Conservation (phyloP, 2,888 invertebrate genomes). For the Ariolimax columbianus region DNA sequence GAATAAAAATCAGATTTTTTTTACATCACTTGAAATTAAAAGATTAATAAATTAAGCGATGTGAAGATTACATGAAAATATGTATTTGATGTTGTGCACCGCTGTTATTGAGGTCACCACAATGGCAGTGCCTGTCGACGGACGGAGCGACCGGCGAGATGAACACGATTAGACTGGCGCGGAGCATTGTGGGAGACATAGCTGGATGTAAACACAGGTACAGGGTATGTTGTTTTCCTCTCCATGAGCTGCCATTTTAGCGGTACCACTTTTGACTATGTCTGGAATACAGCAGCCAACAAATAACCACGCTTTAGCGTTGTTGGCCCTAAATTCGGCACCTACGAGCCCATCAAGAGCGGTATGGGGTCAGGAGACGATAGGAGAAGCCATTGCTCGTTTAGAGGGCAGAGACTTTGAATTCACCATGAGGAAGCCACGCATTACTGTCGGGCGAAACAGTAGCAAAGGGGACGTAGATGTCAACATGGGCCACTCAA, state of each 20-base stretch:
- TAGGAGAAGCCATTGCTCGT: slow-evolving; percentile 84
- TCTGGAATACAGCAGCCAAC: slow-evolving; percentile 72
- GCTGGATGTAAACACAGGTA: slow-evolving; percentile 73
- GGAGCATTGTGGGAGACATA: slow-evolving; percentile 71
- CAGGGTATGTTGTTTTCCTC: slow-evolving; percentile 66
- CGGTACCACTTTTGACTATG: slow-evolving; percentile 67
- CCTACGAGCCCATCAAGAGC: slow-evolving; percentile 87
- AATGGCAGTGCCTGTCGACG: neutral
- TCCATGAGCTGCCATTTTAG: slow-evolving; percentile 72
- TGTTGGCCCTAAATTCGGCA: slow-evolving; percentile 91
- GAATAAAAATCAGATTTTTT: no score
- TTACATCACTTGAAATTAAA: neutral
- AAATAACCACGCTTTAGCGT: slow-evolving; percentile 89
- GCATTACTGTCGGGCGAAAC: slow-evolving; percentile 95
- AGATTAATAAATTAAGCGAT: neutral
- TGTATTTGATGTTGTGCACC: neutral
- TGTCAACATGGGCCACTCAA: slow-evolving; percentile 98
- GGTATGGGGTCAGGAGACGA: slow-evolving; percentile 84
- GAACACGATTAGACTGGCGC: slow-evolving; percentile 46
- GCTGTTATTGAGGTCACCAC: neutral
- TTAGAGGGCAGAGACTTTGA: slow-evolving; percentile 94
- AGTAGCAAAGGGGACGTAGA: slow-evolving; percentile 97
- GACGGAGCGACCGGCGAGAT: neutral
- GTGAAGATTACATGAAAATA: neutral
- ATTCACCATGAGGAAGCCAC: slow-evolving; percentile 91